A percentile compares a stretch with the other conserved stretches of the same genome.
These are phyloP conservation scores for Eupithecia inturbata DNA, from an alignment of 2,888 invertebrate species.

Conservation along the genomic window DNA sequence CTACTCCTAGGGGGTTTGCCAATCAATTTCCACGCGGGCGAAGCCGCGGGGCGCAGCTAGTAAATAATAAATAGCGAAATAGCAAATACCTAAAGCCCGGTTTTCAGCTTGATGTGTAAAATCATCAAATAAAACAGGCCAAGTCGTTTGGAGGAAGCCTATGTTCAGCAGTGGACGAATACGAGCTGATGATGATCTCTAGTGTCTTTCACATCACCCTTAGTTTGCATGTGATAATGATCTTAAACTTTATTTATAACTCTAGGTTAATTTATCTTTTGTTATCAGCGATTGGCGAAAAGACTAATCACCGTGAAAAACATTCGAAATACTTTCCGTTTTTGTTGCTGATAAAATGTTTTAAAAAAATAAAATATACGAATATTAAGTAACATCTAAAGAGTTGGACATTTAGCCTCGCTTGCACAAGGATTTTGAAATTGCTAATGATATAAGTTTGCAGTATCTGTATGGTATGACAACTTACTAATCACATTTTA, in stretches of 20 bases:
- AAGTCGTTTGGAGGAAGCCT: no score
- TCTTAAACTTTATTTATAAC: conserved; percentile 2
- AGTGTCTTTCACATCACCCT: background rate
- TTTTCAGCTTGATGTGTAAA: background rate
- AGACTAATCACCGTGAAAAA: background rate
- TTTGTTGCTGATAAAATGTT: background rate
- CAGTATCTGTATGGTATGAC: no score
- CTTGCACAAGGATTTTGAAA: no score
- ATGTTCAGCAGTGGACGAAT: background rate
- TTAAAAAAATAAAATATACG: background rate
- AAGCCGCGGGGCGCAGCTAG: no score
- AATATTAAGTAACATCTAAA: background rate
- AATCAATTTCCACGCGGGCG: no score
- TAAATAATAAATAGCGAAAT: no score
- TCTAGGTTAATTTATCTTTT: background rate
- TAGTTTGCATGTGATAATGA: background rate
- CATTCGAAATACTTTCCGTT: background rate
- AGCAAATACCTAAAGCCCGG: background rate
- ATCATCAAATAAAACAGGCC: background rate
- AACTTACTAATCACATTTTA: no score
- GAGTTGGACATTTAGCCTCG: background rate
- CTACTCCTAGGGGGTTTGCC: no score
- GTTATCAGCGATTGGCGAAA: conserved; percentile 3
- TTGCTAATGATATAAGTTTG: no score
- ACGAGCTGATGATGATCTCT: background rate